Base-by-base conservation (phyloP, 1,140 invertebrate species). In the Gryon sp. region DNA sequence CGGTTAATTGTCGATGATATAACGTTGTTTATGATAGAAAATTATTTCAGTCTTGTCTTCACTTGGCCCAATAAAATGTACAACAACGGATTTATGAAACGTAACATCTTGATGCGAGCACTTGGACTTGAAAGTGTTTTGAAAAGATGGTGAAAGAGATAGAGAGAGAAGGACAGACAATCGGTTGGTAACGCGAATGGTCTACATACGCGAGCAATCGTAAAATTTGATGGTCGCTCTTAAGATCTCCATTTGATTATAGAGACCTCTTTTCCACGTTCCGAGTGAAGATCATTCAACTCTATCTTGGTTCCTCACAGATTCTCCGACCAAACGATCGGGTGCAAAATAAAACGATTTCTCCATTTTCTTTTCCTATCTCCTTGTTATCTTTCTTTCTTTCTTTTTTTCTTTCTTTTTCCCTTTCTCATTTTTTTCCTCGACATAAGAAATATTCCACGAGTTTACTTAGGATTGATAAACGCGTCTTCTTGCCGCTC, bases 211-310 rank as follows among this genome's bases (percentile, higher is more conserved):
- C 53, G 22, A 34, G 43, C 30, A 76, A 68, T 69, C 73, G 59
- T 76, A 76, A 76, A 76, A 76, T 76, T 69, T 76, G 57, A 76
- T 57, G 57, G 36, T 43, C 30, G 22, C 57, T 57, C 50, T 63
- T 63, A 76, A 69, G 63, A 69, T 69, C 63, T 59, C 41, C 30
- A 69, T 76, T 76, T 69, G 63, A 69, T 76, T 63, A 55, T 43
- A 76, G 57, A 63, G 57, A 76, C 57, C 43, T 60, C 45, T 46
- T 30, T 62, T 53, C 46, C 36, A 38, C 59, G 34, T 48, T 38
- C 0, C 22, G n/a, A 48, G 28, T 16, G 4, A 20, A 24, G 3
- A 48, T 50, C 68, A 55, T 62, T 53, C 18, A 11, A 72, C 26
- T 72, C 38, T 73, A 52, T 52, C 50, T 72, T 14, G 36, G 36